Evolutionary conservation across 2,113 vertebrate genomes (phyloP).

Genomic region (Paralichthys olivaceus): DNA sequence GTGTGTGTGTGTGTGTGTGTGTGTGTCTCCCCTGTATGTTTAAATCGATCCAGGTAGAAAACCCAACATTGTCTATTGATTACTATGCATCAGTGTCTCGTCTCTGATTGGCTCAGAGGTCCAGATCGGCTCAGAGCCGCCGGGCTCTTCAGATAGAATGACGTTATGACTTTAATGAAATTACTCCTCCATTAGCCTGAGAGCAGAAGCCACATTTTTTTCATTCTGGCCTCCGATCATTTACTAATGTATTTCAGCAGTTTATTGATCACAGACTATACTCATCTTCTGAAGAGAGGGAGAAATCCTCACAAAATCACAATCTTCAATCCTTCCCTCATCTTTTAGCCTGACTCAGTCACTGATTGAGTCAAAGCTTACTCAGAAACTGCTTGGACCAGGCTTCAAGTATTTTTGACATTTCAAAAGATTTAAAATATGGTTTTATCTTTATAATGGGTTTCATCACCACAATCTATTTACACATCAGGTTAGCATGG

Average conservation of each 20-base stretch:
- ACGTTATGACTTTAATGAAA: conserved; percentile 46
- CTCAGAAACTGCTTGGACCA: background rate
- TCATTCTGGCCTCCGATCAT: conserved; percentile 24
- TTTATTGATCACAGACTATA: conserved; percentile 36
- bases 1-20: conserved; percentile 19
- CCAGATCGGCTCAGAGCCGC: conserved; percentile 16
- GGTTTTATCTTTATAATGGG: background rate
- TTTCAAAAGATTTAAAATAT: conserved; percentile 18
- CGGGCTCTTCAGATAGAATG: conserved; percentile 13
- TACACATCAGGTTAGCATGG: conserved; percentile 8
- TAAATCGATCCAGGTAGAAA: conserved; percentile 36
- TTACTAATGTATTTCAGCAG: conserved; percentile 41
- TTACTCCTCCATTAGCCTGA: conserved; percentile 56
- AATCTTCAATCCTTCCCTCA: background rate
- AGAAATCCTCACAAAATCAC: background rate
- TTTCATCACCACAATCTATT: conserved; percentile 52
- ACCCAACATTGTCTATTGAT: conserved; percentile 23
- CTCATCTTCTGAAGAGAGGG: background rate
- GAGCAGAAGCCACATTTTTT: conserved; percentile 38
- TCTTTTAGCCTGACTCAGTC: background rate
- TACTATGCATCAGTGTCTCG: conserved; percentile 20
- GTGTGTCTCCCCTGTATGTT: conserved; percentile 7
- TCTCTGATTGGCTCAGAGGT: conserved; percentile 37
- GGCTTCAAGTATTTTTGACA: conserved; percentile 5
- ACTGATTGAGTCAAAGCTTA: background rate